Conservation (phyloP, 1,140 invertebrate species). For the Solenopsis invicta region DNA sequence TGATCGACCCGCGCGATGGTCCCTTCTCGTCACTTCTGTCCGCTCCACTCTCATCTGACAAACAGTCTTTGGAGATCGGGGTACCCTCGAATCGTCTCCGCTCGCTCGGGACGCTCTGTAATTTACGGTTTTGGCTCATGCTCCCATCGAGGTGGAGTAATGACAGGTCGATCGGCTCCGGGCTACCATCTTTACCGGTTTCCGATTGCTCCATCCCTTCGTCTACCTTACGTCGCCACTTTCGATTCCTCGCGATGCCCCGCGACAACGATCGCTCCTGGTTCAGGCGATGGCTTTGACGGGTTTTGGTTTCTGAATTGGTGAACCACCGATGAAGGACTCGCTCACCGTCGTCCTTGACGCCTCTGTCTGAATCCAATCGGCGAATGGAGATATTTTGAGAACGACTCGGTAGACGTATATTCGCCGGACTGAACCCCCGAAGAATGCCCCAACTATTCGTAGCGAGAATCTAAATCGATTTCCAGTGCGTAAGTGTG, state of each 20-base stretch:
- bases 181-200: slow-evolving; percentile 73
- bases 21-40: background rate
- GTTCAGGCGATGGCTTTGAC: slow-evolving; percentile 32
- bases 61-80: slow-evolving; percentile 33
- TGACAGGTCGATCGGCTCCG: slow-evolving; percentile 74
- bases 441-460: background rate
- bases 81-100: slow-evolving; percentile 46
- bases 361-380: background rate
- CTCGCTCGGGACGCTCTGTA: slow-evolving; percentile 57
- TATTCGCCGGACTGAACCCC: background rate
- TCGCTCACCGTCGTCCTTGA: slow-evolving; percentile 17
- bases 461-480: background rate
- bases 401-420: background rate
- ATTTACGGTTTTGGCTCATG: slow-evolving; percentile 77
- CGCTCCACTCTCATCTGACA: slow-evolving; percentile 22
- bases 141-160: slow-evolving; percentile 76
- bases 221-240: slow-evolving; percentile 71
- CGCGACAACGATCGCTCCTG: slow-evolving; percentile 33
- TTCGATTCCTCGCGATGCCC: slow-evolving; percentile 61
- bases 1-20: slow-evolving; percentile 52
- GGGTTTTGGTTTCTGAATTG: slow-evolving; percentile 25
- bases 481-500: background rate
- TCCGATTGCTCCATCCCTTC: slow-evolving; percentile 59
- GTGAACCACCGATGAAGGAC: slow-evolving; percentile 28
- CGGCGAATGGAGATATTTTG: background rate